Percentiles rank a stretch among this genome's conserved stretches.
Evolutionary conservation across 2,113 vertebrate genomes (phyloP).

Genomic region (Accipiter virgatus): DNA sequence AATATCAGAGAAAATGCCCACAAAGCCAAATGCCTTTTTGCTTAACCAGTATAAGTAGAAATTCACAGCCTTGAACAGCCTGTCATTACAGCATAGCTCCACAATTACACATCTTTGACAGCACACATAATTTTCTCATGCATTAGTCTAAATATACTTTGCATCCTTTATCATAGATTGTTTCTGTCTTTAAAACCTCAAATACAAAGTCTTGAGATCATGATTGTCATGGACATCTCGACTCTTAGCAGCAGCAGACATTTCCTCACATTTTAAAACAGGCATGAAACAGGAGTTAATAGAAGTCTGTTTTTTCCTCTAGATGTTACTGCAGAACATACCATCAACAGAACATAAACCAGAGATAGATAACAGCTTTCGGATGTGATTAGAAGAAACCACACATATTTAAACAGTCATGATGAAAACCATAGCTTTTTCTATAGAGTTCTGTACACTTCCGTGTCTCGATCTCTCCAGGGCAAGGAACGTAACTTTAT

Average conservation of each 20-base stretch:
- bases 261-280: background rate
- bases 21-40: background rate
- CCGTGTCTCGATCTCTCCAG: background rate
- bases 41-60: background rate
- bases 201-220: background rate
- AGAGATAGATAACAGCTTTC: background rate
- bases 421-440: background rate
- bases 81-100: background rate
- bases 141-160: background rate
- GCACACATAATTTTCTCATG: background rate
- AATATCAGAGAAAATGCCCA: background rate
- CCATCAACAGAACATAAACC: background rate
- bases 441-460: background rate
- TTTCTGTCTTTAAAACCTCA: background rate
- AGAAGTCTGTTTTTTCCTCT: background rate
- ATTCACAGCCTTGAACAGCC: background rate
- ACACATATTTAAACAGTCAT: background rate
- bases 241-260: background rate
- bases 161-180: background rate
- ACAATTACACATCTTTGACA: background rate
- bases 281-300: background rate
- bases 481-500: background rate
- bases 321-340: background rate
- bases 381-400: background rate
- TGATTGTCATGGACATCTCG: rapidly evolving